These are phyloP conservation scores for Empidonax traillii DNA, from an alignment of 2,113 vertebrate genomes.

Conservation along the genomic window DNA sequence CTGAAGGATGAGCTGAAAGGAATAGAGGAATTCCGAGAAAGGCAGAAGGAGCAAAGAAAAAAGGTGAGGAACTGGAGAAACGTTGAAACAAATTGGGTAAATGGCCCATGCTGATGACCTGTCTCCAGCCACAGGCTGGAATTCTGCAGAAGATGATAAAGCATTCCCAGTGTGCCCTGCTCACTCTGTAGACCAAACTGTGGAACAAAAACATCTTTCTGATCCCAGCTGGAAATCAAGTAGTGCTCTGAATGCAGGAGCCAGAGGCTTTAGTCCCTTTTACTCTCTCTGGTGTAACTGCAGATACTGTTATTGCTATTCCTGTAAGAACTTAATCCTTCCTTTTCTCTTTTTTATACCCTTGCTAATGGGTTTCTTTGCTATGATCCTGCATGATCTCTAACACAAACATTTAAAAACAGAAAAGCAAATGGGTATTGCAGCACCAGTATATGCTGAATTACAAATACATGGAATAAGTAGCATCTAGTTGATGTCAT, in stretches of 20 bases:
- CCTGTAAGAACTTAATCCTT: slow-evolving; percentile 24
- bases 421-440: not conserved
- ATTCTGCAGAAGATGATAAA: not conserved
- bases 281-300: not conserved
- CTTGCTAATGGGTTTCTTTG: not conserved
- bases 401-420: not conserved
- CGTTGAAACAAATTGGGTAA: not conserved
- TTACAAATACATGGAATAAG: not conserved
- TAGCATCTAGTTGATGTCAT: not conserved
- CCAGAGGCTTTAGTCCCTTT: slow-evolving; percentile 12
- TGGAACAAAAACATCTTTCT: not conserved
- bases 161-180: not conserved
- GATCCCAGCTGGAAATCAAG: slow-evolving; percentile 4
- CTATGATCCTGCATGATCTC: not conserved
- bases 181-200: not conserved
- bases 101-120: not conserved
- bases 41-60: slow-evolving; percentile 93
- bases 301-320: not conserved
- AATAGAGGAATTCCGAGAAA: slow-evolving; percentile 90
- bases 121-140: not conserved
- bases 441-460: not conserved
- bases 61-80: slow-evolving; percentile 76
- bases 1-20: slow-evolving; percentile 88
- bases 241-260: not conserved
- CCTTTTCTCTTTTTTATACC: not conserved